Evolutionary conservation across 1,140 invertebrate genomes (phyloP).

Genomic region (Coptotermes formosanus): DNA sequence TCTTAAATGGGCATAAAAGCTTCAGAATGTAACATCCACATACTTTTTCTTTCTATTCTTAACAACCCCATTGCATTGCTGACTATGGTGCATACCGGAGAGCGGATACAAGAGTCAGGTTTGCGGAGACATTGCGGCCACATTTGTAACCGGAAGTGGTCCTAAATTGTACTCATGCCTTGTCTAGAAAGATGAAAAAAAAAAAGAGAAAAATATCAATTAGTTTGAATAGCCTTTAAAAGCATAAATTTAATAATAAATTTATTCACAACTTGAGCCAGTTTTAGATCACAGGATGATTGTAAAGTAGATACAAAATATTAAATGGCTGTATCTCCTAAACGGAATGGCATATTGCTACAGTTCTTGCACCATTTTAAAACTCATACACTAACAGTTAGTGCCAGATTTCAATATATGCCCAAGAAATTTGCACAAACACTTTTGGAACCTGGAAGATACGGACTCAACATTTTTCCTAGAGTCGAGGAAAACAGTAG

Average conservation of each 20-base stretch:
- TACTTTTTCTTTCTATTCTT: background rate
- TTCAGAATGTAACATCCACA: background rate
- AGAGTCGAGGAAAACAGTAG: too few relatives aligned
- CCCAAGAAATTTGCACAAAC: too few relatives aligned
- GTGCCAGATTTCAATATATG: too few relatives aligned
- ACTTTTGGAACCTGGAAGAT: too few relatives aligned
- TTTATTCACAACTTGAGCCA: too few relatives aligned
- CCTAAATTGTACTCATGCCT: background rate
- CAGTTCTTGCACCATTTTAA: too few relatives aligned
- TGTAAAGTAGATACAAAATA: too few relatives aligned
- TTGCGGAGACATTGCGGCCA: background rate
- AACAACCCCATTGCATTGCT: background rate
- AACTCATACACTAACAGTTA: too few relatives aligned
- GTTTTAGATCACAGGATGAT: too few relatives aligned
- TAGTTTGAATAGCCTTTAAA: background rate
- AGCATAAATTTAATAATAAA: background rate
- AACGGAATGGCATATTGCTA: too few relatives aligned
- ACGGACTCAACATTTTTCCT: too few relatives aligned
- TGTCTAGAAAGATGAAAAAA: background rate
- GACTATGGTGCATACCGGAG: background rate
- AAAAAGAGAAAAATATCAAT: background rate
- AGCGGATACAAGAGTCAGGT: background rate
- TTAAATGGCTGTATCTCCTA: too few relatives aligned
- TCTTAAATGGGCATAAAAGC: background rate
- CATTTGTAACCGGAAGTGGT: background rate